Evolutionary conservation across 2,113 vertebrate genomes (phyloP).

Genomic region (Tautogolabrus adspersus): DNA sequence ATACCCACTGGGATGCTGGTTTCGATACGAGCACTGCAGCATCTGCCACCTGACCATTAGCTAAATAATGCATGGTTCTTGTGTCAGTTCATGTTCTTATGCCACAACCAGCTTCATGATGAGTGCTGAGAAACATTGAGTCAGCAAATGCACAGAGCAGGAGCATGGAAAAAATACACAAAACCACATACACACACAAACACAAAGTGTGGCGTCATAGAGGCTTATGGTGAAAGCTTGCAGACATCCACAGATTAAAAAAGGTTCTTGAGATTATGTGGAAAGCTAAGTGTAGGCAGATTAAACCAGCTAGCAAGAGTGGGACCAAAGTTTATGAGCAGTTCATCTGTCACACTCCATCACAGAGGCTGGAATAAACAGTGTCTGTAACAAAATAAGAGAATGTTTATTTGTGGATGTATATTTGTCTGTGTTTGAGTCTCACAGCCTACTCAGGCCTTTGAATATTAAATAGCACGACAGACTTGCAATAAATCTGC

Average conservation of each 20-base stretch:
- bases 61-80: conserved; percentile 74
- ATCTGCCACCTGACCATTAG: conserved; percentile 66
- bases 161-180: conserved; percentile 7
- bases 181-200: conserved; percentile 23
- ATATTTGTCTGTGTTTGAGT: conserved; percentile 2
- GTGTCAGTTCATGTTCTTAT: conserved; percentile 26
- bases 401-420: neutral
- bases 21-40: conserved; percentile 49
- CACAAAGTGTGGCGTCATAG: conserved; percentile 6
- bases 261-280: conserved; percentile 55
- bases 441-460: neutral
- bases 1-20: conserved; percentile 33
- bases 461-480: conserved; percentile 40
- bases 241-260: conserved; percentile 61
- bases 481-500: conserved; percentile 6
- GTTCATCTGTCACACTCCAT: conserved; percentile 45
- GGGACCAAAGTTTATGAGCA: conserved; percentile 43
- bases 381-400: neutral
- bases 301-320: conserved; percentile 53
- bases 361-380: conserved; percentile 12
- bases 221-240: conserved; percentile 34
- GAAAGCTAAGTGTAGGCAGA: conserved; percentile 37
- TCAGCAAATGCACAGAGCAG: conserved; percentile 24
- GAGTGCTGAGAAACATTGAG: conserved; percentile 41
- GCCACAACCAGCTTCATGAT: conserved; percentile 44